Conservation (phyloP, 2,797 vertebrate species). For the Mycteria americana region DNA sequence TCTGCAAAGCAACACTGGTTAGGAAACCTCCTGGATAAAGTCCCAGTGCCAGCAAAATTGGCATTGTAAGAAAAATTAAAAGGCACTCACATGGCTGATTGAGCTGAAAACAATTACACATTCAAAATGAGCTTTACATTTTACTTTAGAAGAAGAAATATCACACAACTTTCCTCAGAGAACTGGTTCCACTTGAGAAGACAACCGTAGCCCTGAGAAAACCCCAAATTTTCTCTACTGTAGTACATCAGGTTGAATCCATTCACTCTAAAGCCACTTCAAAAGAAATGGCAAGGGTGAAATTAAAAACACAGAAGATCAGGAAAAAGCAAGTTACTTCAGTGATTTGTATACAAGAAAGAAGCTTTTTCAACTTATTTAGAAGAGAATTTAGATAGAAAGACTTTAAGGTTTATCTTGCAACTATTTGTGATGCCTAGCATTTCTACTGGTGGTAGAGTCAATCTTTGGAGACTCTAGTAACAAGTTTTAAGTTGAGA, state of each 20-base stretch:
- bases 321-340: neutral
- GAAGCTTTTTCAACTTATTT: neutral
- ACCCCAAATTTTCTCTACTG: neutral
- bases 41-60: neutral
- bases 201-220: neutral
- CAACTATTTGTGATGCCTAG: neutral
- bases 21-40: neutral
- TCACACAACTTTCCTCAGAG: neutral
- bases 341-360: neutral
- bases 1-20: neutral
- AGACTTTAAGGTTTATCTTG: conserved; percentile 8
- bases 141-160: neutral
- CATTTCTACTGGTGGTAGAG: neutral
- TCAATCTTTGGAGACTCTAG: neutral
- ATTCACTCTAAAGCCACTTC: neutral
- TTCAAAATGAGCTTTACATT: neutral
- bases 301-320: neutral
- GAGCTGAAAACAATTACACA: neutral
- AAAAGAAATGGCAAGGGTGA: neutral
- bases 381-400: neutral
- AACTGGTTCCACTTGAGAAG: neutral
- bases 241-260: neutral
- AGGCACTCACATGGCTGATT: conserved; percentile 42
- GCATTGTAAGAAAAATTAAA: conserved; percentile 14
- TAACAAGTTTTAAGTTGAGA: neutral